Conservation (phyloP, 2,797 vertebrate genomes). For the Hydrocynus forskahlii region DNA sequence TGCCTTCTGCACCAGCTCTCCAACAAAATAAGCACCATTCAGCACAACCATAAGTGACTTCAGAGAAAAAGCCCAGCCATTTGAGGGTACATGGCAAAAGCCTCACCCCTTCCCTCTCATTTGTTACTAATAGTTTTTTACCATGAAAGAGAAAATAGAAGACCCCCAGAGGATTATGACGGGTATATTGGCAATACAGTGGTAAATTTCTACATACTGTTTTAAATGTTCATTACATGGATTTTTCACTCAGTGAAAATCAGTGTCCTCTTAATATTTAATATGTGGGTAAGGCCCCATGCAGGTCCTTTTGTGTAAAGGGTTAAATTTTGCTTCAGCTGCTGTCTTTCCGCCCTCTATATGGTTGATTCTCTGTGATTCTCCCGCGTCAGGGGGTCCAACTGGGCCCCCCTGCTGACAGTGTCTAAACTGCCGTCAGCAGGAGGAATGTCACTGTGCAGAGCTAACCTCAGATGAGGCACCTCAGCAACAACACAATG, state of each 20-base stretch:
- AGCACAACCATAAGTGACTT: too few relatives aligned
- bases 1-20: not conserved
- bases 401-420: not conserved
- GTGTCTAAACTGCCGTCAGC: constrained; percentile 17
- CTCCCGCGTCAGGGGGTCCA: not conserved
- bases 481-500: not conserved
- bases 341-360: not conserved
- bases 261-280: not conserved
- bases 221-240: too few relatives aligned
- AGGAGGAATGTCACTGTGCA: constrained; percentile 10
- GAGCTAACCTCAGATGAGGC: constrained; percentile 25
- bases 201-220: too few relatives aligned
- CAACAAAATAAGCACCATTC: too few relatives aligned
- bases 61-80: too few relatives aligned
- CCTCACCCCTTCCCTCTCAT: too few relatives aligned
- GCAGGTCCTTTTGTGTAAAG: not conserved
- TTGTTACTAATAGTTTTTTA: too few relatives aligned
- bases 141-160: too few relatives aligned
- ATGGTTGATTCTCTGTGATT: not conserved
- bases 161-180: too few relatives aligned
- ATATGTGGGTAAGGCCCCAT: not conserved
- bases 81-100: too few relatives aligned
- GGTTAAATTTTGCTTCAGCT: not conserved
- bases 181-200: too few relatives aligned
- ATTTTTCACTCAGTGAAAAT: not conserved